Base-by-base conservation (phyloP, 35 echinoderm and acorn worm genomes). In the Amphiura filiformis region DNA sequence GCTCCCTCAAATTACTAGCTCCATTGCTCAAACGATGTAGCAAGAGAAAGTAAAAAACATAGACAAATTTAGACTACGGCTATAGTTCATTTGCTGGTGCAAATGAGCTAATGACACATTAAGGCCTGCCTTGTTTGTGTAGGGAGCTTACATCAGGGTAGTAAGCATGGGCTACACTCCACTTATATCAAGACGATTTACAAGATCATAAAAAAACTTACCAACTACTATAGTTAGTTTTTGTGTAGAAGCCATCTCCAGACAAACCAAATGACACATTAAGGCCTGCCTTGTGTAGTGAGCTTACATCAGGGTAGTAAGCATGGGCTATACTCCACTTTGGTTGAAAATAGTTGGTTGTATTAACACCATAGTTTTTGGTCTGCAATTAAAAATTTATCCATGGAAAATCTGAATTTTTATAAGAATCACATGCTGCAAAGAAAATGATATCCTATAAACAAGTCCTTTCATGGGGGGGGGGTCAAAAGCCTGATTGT, bases 31-130 rank as follows among this genome's bases (percentile, higher is more conserved):
- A n/a, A n/a, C n/a, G n/a, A n/a, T n/a, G n/a, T n/a, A n/a, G n/a
- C n/a, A n/a, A n/a, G n/a, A n/a, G n/a, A n/a, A n/a, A n/a, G n/a
- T n/a, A n/a, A n/a, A n/a, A n/a, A n/a, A n/a, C n/a, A n/a, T n/a
- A n/a, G n/a, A n/a, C n/a, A n/a, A n/a, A n/a, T n/a, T n/a, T n/a
- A n/a, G n/a, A n/a, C n/a, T n/a, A n/a, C n/a, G n/a, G n/a, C n/a
- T n/a, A n/a, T n/a, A n/a, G n/a, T n/a, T n/a, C n/a, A n/a, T n/a
- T n/a, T n/a, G n/a, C n/a, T n/a, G n/a, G n/a, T n/a, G n/a, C n/a
- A n/a, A n/a, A n/a, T n/a, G n/a, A n/a, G n/a, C n/a, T n/a, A 94
- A 94, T 15, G 88, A 90, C 14, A 94, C 35, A 35, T 90, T 94
- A 13, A 94, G 5, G 33, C 79, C 84, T 14, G 76, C 57, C 9